These are phyloP conservation scores for Acronicta leporina DNA, from an alignment of 2,888 invertebrate species.

Conservation along the genomic window DNA sequence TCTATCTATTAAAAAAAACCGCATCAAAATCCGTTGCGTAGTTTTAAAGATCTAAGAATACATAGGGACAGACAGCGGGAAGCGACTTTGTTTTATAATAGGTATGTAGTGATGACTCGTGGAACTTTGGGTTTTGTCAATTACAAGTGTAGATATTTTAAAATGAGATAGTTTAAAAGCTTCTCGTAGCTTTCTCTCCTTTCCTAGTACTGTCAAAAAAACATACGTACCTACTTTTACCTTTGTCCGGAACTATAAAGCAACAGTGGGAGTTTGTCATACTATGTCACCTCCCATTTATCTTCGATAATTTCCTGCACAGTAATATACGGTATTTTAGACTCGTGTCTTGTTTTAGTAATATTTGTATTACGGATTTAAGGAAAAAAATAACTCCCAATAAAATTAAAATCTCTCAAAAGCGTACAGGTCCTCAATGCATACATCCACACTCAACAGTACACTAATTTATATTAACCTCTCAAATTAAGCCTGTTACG, in stretches of 20 bases:
- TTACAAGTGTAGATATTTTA: neutral
- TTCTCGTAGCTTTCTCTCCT: too few species aligned
- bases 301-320: too few species aligned
- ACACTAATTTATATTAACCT: constrained; percentile 41
- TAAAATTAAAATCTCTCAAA: neutral
- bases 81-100: too few species aligned
- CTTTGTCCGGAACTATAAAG: too few species aligned
- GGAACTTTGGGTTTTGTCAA: neutral
- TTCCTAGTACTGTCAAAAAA: too few species aligned
- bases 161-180: neutral
- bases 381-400: neutral
- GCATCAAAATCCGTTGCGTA: too few species aligned
- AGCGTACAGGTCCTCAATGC: neutral
- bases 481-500: constrained; percentile 33
- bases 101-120: too few species aligned
- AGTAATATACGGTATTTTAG: neutral
- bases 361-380: too few species aligned
- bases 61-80: too few species aligned
- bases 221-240: too few species aligned
- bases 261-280: neutral
- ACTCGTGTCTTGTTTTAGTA: neutral
- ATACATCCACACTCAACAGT: constrained; percentile 6
- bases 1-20: too few species aligned
- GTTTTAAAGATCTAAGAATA: too few species aligned
- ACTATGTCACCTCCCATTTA: neutral